phyloP scores from a whole-genome alignment of 1,140 invertebrate genomes.

The Chionoecetes opilio region DNA sequence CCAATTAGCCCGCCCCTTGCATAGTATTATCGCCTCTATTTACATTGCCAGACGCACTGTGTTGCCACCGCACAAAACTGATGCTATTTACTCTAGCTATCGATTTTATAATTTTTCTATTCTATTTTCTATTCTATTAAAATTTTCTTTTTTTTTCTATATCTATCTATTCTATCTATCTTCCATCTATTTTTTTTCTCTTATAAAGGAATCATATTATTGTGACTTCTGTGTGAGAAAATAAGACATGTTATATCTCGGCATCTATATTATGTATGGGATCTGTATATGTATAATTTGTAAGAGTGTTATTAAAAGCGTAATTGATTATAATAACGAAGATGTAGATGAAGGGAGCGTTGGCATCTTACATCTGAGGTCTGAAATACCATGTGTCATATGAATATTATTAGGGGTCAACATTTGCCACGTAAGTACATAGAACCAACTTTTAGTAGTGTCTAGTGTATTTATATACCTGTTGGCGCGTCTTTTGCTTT shows the following conservation, averaged over 20 bases:
- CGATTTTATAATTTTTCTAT: background rate
- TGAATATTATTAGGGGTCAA: too few species aligned
- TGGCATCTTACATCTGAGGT: background rate
- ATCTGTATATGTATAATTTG: too few species aligned
- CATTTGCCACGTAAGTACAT: background rate
- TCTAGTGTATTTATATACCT: background rate
- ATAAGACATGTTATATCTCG: too few species aligned
- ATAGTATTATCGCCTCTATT: slow-evolving; percentile 40
- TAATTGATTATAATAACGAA: too few species aligned
- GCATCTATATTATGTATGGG: too few species aligned
- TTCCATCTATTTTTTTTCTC: background rate
- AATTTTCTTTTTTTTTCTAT: background rate
- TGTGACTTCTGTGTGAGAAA: too few species aligned
- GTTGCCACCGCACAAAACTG: background rate
- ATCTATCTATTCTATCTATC: background rate
- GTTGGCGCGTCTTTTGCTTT: too few species aligned
- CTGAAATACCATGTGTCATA: background rate
- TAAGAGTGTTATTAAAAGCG: too few species aligned
- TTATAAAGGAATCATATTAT: background rate
- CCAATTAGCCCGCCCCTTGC: slow-evolving; percentile 46
- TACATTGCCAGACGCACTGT: background rate
- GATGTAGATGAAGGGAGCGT: background rate
- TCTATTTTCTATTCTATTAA: background rate
- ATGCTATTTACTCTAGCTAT: background rate
- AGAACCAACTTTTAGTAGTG: background rate